Evolutionary conservation across 1,140 invertebrate genomes (phyloP), one percentile per base, ranked within the genome.

Genomic region (Thaumetopoea pityocampa): DNA sequence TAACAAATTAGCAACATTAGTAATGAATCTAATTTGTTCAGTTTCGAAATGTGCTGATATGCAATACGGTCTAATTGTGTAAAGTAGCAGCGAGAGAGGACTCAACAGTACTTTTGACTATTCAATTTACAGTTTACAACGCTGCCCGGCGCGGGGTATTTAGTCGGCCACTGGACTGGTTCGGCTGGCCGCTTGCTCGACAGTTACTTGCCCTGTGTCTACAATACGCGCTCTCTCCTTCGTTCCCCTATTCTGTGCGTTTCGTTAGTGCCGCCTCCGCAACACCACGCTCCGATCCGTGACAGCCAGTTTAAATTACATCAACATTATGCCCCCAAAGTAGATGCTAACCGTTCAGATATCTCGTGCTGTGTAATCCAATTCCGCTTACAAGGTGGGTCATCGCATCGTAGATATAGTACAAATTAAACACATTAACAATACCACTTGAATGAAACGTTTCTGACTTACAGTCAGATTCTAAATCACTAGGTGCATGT

Each of bases 161-260:
- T 41, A 16, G 18, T 29, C 4, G 16, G 12, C 47, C 46, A 29
- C 34, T 33, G 40, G 44, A 48, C 26, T 52, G 32, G 51, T 41
- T 42, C 48, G 46, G 45, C 36, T 18, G n/a, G n/a, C 36, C 50
- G 52, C 42, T 59, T 23, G 24, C 22, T 16, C 16, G 35, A 45
- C 49, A 58, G 32, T 33, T 42, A 54, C 50, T 53, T 51, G 55
- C 47, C 51, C 38, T 49, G 60, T 76, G 66, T 78, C 71, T 79
- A 79, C 73, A 78, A 74, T 64, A 61, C 59, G 53, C 46, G 65
- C 73, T 69, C 67, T 67, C 67, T 67, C 65, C 62, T 60, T 60
- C 63, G 51, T 73, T 71, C 68, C 73, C 70, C 66, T 65, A 59
- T 63, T 55, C 64, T 67, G 62, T 48, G 52, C 59, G 65, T 77